phyloP scores from a whole-genome alignment of 2,888 invertebrate genomes.

The Pristionchus japonicus region DNA sequence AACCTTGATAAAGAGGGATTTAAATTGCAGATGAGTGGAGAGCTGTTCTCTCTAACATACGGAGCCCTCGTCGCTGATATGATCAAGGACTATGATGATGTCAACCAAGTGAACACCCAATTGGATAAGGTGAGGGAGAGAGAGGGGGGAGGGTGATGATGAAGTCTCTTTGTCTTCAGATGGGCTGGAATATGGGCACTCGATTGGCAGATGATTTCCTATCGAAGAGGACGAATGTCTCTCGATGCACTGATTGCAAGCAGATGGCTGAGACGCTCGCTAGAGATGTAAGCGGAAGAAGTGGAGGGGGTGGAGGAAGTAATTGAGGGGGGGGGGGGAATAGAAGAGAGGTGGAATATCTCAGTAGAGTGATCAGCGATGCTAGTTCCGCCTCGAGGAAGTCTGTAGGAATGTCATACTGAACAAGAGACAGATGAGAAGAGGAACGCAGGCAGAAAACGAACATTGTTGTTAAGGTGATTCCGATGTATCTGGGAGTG shows the following conservation, averaged over 20 bases:
- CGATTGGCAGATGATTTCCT: conserved; percentile 97
- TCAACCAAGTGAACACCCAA: conserved; percentile 97
- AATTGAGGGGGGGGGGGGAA: neutral
- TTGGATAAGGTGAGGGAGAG: conserved; percentile 80
- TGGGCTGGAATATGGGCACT: conserved; percentile 97
- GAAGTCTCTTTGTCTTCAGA: conserved; percentile 62
- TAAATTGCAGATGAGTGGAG: conserved; percentile 77
- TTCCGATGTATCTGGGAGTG: conserved; percentile 80
- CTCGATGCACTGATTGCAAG: conserved; percentile 92
- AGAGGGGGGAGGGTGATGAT: neutral
- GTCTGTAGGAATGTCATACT: neutral
- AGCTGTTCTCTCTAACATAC: conserved; percentile 95
- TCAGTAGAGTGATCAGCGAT: neutral
- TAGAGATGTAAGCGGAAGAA: conserved; percentile 78
- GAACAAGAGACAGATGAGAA: neutral
- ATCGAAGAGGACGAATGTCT: conserved; percentile 87
- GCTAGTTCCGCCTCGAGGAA: neutral
- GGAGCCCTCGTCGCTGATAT: conserved; percentile 97
- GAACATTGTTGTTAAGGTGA: neutral
- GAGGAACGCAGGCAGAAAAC: neutral
- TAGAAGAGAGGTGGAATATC: neutral
- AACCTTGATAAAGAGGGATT: too few species aligned
- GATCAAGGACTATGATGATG: conserved; percentile 94
- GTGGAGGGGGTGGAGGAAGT: too few species aligned
- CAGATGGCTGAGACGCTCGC: conserved; percentile 85